phyloP scores from a whole-genome alignment of 2,888 invertebrate species.

The Heteromurus nitidus region DNA sequence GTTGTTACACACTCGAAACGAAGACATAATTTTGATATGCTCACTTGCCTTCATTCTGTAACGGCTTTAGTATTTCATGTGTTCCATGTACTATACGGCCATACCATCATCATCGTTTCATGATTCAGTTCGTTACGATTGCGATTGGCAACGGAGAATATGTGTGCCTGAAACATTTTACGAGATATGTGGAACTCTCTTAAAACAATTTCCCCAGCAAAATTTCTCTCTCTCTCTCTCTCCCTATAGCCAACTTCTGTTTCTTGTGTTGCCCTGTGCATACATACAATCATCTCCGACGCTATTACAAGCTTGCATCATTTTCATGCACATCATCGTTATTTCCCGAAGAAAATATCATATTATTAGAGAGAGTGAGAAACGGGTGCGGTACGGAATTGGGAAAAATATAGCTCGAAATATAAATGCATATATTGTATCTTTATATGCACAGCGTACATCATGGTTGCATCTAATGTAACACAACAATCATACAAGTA shows the following conservation, averaged over 20 bases:
- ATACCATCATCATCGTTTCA: too few species aligned
- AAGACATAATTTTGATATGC: not conserved
- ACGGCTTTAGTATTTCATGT: not conserved
- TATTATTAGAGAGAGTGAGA: conserved; percentile 1
- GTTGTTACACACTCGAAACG: not conserved
- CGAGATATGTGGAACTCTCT: not conserved
- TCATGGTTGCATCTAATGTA: not conserved
- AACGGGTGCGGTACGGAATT: conserved; percentile 4
- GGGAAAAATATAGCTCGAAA: not conserved
- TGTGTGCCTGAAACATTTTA: not conserved
- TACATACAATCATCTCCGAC: too few species aligned
- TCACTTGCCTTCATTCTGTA: not conserved
- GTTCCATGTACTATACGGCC: not conserved
- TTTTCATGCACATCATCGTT: conserved; percentile 11
- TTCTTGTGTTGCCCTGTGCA: too few species aligned
- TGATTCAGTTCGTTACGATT: too few species aligned
- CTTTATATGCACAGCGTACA: not conserved
- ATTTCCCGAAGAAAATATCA: not conserved
- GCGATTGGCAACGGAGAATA: too few species aligned
- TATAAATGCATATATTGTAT: not conserved
- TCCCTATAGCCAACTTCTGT: not conserved
- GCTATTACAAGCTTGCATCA: conserved; percentile 4
- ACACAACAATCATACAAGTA: conserved; percentile 19
- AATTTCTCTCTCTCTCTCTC: not conserved
- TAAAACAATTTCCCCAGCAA: not conserved